Evolutionary conservation across 1,140 invertebrate species (phyloP), one percentile per base, ranked within the genome.

Genomic region (Mycetomoellerius zeteki): DNA sequence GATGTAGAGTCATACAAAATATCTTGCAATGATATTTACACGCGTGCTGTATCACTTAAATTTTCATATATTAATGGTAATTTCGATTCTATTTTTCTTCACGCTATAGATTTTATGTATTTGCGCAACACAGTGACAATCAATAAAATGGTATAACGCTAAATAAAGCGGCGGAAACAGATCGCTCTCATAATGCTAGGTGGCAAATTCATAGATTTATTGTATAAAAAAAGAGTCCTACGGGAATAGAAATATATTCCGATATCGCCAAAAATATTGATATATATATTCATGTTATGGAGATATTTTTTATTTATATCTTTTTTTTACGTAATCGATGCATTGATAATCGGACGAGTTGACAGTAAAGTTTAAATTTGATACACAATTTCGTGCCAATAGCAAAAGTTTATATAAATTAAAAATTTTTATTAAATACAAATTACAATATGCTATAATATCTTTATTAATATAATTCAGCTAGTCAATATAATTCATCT

Each of bases 31-130:
- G 33, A 73, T 72, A 60, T 73, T 60, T 60, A 27, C 65, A 81
- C 33, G 50, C 69, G 50, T 30, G 30, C 19, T 33, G 37, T 71
- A 47, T 37, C 27, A 60, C 27, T 73, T n/a, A 50, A 73, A 73
- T 81, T 81, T 81, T 71, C 16, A 71, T 84, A 60, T 33, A 84
- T 60, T 82, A 30, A 81, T 81, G 47, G 30, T 73, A 58, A 82
- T 62, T 47, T 84, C 8, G 14, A 73, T 33, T 84, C 52, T 62
- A 73, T 72, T 84, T 73, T 47, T 37, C 73, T 43, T 37, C 27
- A 12, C 3, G n/a, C 30, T 47, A 19, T 6, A 14, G 12, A 84
- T 73, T 84, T 84, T 73, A 62, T 21, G 14, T 60, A 50, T 84
- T 47, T 84, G 8, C 16, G 4, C 12, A 24, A 73, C 24, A 58